These are phyloP conservation scores for Cossypha heuglini DNA, from an alignment of 2,797 vertebrate species.

Conservation along the genomic window DNA sequence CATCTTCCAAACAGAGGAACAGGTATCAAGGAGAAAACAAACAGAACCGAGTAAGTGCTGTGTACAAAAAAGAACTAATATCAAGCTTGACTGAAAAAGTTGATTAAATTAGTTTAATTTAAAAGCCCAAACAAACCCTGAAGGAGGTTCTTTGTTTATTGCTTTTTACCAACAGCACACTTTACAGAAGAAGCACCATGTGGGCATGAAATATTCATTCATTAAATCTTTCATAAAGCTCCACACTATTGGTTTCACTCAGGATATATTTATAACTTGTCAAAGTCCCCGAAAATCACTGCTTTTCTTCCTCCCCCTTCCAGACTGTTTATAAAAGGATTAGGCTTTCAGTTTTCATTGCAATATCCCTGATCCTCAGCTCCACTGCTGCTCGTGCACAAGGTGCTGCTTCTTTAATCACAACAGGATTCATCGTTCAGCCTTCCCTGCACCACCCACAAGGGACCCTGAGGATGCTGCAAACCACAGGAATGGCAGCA, in stretches of 20 bases:
- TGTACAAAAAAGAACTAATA: slow-evolving; percentile 61
- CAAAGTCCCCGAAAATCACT: neutral
- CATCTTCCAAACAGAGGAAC: neutral
- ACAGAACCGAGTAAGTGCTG: neutral
- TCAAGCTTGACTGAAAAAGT: slow-evolving; percentile 69
- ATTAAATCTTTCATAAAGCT: slow-evolving; percentile 68
- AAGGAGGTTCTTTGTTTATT: slow-evolving; percentile 66
- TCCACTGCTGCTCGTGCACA: neutral
- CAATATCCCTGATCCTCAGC: neutral
- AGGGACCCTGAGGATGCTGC: neutral
- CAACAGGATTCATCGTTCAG: neutral
- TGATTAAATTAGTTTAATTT: slow-evolving; percentile 73
- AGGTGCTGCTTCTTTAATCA: neutral
- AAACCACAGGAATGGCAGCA: neutral
- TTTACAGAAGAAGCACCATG: slow-evolving; percentile 43
- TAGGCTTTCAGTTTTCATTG: slow-evolving; percentile 17
- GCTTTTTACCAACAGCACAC: slow-evolving; percentile 35
- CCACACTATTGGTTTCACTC: slow-evolving; percentile 43
- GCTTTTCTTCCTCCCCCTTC: neutral
- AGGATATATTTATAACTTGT: slow-evolving; percentile 59
- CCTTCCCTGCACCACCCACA: neutral
- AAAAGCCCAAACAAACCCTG: slow-evolving; percentile 67
- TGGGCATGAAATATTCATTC: slow-evolving; percentile 69
- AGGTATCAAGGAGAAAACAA: slow-evolving; percentile 34
- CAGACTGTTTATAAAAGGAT: slow-evolving; percentile 29